Base-by-base conservation (phyloP, 2,797 vertebrate genomes). In the Gephyroberyx darwinii region DNA sequence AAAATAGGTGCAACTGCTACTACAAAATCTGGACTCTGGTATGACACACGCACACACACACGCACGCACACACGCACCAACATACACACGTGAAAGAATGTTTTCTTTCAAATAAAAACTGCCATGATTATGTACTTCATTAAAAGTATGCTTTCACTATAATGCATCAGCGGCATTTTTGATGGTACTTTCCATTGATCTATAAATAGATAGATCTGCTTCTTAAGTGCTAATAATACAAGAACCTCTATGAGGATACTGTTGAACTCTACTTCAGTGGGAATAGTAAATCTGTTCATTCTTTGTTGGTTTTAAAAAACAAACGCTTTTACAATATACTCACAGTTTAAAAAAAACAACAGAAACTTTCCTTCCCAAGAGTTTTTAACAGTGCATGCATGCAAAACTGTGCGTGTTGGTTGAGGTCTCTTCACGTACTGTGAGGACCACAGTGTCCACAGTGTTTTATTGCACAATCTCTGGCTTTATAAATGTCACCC, bases 391-490 rank as follows among this genome's bases (percentile, higher is more conserved):
- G 80, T 84, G 79, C 83, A 84, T 83, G 84, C 85, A 88, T 86
- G 84, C 83, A 79, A 83, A 77, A 63, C 72, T 83, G 86, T 84
- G 83, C 73, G 75, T 72, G 74, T 73, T 74, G 60, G 62, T 56
- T 35, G 71, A 70, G 47, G 76, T 71, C 68, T 68, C 64, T 41
- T 59, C 63, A 17, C 55, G 65, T 53, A 51, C 65, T 41, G 60
- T 54, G 35, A 70, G 58, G 70, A 72, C 31, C 47, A 69, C 13
- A 0, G 35, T 51, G 74, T 87, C 71, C 73, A 86, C 76, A 76
- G 81, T 81, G 80, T 71, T 89, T 86, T 84, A 92, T 89, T 91
- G 90, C 89, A 92, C 86, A 77, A 79, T 83, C 68, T 90, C 84
- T 80, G 84, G 53, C 43, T 80, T 75, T 69, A 30, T 10, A 16